Percentiles rank a stretch among this genome's conserved stretches.
These are phyloP conservation scores for Barypeithes pellucidus DNA, from an alignment of 2,888 invertebrate genomes.

Conservation along the genomic window DNA sequence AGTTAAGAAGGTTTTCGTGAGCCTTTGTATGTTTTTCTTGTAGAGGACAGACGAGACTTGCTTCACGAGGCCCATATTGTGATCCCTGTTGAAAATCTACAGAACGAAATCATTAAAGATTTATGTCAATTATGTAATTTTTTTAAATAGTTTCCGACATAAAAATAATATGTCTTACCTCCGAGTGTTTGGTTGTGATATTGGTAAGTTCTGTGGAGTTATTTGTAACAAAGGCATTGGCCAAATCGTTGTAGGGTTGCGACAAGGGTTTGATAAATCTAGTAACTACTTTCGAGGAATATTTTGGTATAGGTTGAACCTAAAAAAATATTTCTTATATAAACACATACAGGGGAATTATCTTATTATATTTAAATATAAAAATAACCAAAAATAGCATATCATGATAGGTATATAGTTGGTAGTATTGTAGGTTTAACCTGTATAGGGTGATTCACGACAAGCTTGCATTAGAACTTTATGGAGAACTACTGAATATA, in stretches of 20 bases:
- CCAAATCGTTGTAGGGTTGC: constrained; percentile 90
- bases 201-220: constrained; percentile 81
- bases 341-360: too few relatives aligned
- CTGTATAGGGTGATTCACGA: too few relatives aligned
- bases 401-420: too few relatives aligned
- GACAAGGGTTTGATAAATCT: constrained; percentile 90
- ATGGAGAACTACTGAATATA: too few relatives aligned
- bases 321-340: constrained; percentile 57
- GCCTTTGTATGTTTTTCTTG: constrained; percentile 96
- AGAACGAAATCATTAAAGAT: constrained; percentile 17
- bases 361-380: too few relatives aligned
- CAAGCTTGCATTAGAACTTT: too few relatives aligned
- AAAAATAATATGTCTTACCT: constrained; percentile 67
- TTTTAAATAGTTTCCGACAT: neutral
- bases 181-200: constrained; percentile 84
- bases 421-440: too few relatives aligned
- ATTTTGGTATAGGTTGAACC: constrained; percentile 85
- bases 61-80: constrained; percentile 85
- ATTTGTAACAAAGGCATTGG: constrained; percentile 84
- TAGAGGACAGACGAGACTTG: constrained; percentile 92
- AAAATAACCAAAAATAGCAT: too few relatives aligned
- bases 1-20: constrained; percentile 95
- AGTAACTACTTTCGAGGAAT: constrained; percentile 91
- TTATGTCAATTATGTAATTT: too few relatives aligned
- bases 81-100: constrained; percentile 81